Conservation (phyloP, 2,113 vertebrate genomes). For the Scomber japonicus region DNA sequence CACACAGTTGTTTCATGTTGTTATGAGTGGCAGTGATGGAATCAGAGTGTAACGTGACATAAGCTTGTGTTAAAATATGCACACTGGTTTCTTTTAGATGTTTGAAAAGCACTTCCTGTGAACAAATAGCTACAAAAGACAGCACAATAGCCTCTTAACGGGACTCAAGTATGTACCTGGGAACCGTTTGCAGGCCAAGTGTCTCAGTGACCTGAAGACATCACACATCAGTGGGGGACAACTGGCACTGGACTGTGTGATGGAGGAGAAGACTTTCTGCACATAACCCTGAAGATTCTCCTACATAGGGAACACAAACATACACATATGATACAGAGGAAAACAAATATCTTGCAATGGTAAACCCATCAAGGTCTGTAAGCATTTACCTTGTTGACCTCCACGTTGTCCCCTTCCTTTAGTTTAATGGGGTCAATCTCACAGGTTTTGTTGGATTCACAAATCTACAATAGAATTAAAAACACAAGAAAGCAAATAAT, state of each 20-base stretch:
- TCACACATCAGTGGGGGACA: conserved; percentile 99
- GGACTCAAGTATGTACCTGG: conserved; percentile 87
- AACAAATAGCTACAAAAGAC: neutral
- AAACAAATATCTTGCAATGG: neutral
- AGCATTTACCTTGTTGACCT: conserved; percentile 90
- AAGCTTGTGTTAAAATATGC: neutral
- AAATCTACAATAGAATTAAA: conserved; percentile 85
- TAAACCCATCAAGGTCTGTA: neutral
- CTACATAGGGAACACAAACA: conserved; percentile 78
- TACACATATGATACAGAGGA: neutral
- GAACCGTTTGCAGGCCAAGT: conserved; percentile 93
- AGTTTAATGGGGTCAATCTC: conserved; percentile 97
- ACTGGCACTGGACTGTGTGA: conserved; percentile 95
- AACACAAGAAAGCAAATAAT: neutral
- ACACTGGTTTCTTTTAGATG: neutral
- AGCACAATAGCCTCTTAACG: neutral
- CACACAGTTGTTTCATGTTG: too few species aligned
- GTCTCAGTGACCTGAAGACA: conserved; percentile 93
- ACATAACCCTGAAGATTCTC: conserved; percentile 96
- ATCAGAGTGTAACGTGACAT: too few species aligned
- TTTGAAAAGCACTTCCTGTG: neutral
- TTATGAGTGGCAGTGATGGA: too few species aligned
- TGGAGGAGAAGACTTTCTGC: conserved; percentile 96
- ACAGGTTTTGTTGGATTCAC: conserved; percentile 95
- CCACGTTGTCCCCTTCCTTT: conserved; percentile 96